Evolutionary conservation across 2,797 vertebrate genomes (phyloP), one percentile per base, ranked within the genome.

Genomic region (Clangula hyemalis): DNA sequence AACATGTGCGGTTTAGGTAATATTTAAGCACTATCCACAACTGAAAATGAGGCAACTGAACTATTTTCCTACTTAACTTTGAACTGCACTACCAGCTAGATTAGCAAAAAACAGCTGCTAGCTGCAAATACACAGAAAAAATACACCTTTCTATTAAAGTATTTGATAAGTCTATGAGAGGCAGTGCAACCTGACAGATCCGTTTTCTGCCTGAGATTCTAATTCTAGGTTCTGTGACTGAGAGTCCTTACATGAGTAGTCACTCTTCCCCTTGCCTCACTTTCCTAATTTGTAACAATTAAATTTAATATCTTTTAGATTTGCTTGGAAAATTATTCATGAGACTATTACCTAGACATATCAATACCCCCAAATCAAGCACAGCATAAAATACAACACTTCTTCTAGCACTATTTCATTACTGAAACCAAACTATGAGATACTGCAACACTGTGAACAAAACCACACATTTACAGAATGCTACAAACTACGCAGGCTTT

Each of bases 161-260:
- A 71, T 78, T 85, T 92, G 47, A 5, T n/a, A 51, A 1, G 36
- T 57, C 56, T 56, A 3, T 12, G 22, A 92, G 43, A 89, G 45
- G 22, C 47, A 80, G 43, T 2, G 11, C 0, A 0, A 85, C 25
- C 25, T 28, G 32, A 83, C 61, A 60, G 57, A 64, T 20, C 19
- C 74, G 8, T 68, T 96, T 85, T 39, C 1, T 0, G 24, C 7
- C 22, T 22, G 54, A 78, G 34, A 68, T 32, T 77, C 56, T 71
- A 51, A 21, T 79, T 76, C 43, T 77, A 34, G 15, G 64, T 83
- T 25, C 21, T 41, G 54, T 1, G 2, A 71, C 34, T 22, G 74
- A 15, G 16, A 57, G 77, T 76, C 70, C 64, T 70, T 27, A 57
- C 39, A 49, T 24, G 45, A 72, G 39, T 1, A 84, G 34, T 28